Base-by-base conservation (phyloP, 1,140 invertebrate genomes). In the Ruditapes philippinarum region DNA sequence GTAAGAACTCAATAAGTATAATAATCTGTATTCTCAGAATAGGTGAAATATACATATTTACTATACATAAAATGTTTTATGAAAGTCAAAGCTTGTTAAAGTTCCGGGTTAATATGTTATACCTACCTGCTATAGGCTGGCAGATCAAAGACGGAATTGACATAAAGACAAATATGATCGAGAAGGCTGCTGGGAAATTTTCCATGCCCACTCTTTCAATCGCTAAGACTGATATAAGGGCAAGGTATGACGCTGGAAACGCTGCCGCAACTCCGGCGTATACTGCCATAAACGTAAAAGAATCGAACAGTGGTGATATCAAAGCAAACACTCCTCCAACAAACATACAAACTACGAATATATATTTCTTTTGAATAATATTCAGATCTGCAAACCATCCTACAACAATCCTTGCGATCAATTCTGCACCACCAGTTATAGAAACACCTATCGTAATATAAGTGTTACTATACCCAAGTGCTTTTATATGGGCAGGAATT, bases 321-420 rank as follows among this genome's bases (percentile, higher is more conserved):
- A 83, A 45, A 14, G 51, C 40, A 31, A 65, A 83, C 0, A 68
- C 40, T 40, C 51, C 80, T 36, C 28, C 57, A n/a, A 83, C 40
- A 28, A 57, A 57, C 80, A 83, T 83, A 40, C 38, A 42, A 38
- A 68, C 31, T 19, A 68, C 40, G 28, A 40, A 83, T 40, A 83
- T 65, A 40, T 65, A 40, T 65, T 60, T 62, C 31, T n/a, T 33
- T 9, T 83, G 19, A 22, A 62, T 42, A 12, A 42, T 62, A 5
- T 40, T 40, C 38, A 62, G 28, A 28, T 83, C 80, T 33, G 80
- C 80, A 62, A 83, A 68, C 60, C 57, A 83, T 19, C 80, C 80
- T 12, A 83, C 38, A 11, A 83, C 42, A 38, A 83, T 62, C 40
- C 80, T 83, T 7, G 80, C 80, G 4, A 65, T 12, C 7, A 60